Evolutionary conservation across 2,888 invertebrate species (phyloP), one percentile per base, ranked within the genome.

Genomic region (Pelosia muscerda): DNA sequence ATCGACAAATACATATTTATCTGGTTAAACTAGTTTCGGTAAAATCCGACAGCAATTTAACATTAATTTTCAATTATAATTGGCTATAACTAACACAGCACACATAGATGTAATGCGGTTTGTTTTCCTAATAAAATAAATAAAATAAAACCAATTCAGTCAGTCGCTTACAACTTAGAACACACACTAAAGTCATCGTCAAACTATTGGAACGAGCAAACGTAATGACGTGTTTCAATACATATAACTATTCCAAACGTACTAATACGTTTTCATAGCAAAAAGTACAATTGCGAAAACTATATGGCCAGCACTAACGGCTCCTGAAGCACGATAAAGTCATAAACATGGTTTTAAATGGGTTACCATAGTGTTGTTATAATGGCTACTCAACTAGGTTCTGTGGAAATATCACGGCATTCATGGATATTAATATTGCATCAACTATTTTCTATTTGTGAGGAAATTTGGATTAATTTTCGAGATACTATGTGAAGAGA

Each of bases 171-270:
- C 75, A 25, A 77, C 75, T 87, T 82, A 73, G 3, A 62, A 84
- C 82, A 78, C 64, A 68, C 76, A 59, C 67, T 69, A 79, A 76
- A 83, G 74, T 77, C 71, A 76, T 79, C 81, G 79, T 75, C 78
- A 76, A 75, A 77, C 71, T 88, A 89, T 88, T 81, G 85, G 88
- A 89, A 88, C 91, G 89, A 88, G 88, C 86, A 82, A 82, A 85
- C 83, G 77, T 90, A 90, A 90, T 88, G 86, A 88, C 84, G 81
- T 81, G 71, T 81, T 77, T 75, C 66, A 75, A 73, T 76, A 76
- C 77, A 73, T 72, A 76, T 71, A n/a, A 75, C 59, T 62, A 58
- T 54, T 72, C 60, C 64, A 68, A 73, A 72, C 68, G 56, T 68
- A 74, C 61, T 69, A 68, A 63, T 65, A 49, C 58, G 13, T n/a